A percentile compares a stretch with the other conserved stretches of the same genome.
These are phyloP conservation scores for Myzus persicae DNA, from an alignment of 1,140 invertebrate species.

Conservation along the genomic window DNA sequence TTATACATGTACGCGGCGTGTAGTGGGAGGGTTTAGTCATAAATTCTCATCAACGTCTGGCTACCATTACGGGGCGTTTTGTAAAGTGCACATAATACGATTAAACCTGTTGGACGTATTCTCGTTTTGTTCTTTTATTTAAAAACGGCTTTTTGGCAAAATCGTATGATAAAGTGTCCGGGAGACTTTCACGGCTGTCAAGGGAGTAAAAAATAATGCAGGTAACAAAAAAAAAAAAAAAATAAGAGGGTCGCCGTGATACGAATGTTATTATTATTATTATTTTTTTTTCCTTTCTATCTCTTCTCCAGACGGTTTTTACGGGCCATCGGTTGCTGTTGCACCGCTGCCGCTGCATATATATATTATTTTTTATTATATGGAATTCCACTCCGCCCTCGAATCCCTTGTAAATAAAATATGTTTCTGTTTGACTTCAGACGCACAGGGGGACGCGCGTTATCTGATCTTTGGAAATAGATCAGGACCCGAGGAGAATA, in stretches of 20 bases:
- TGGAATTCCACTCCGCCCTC: constrained; percentile 54
- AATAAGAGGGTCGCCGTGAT: constrained; percentile 56
- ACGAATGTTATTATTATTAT: constrained; percentile 57
- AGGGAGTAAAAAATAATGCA: constrained; percentile 32
- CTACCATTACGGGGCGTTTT: constrained; percentile 58
- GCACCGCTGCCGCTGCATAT: background rate
- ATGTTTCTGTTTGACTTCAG: constrained; percentile 56
- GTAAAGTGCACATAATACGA: constrained; percentile 56
- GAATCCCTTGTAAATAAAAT: constrained; percentile 57
- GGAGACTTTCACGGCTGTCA: constrained; percentile 57
- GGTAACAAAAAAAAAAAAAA: constrained; percentile 42
- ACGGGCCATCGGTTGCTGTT: constrained; percentile 42
- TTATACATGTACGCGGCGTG: background rate
- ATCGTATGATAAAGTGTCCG: constrained; percentile 57
- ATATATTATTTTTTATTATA: constrained; percentile 28
- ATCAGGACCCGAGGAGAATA: constrained; percentile 45
- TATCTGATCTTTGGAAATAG: constrained; percentile 58
- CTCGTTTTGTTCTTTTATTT: constrained; percentile 56
- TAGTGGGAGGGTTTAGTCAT: constrained; percentile 52
- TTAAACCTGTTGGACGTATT: constrained; percentile 57
- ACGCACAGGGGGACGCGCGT: constrained; percentile 46
- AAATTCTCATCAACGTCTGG: constrained; percentile 57
- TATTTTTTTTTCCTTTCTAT: background rate
- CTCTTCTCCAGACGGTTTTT: background rate
- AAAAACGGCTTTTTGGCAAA: constrained; percentile 53